Evolutionary conservation across 1,140 invertebrate genomes (phyloP).

Genomic region (Eumeta japonica): DNA sequence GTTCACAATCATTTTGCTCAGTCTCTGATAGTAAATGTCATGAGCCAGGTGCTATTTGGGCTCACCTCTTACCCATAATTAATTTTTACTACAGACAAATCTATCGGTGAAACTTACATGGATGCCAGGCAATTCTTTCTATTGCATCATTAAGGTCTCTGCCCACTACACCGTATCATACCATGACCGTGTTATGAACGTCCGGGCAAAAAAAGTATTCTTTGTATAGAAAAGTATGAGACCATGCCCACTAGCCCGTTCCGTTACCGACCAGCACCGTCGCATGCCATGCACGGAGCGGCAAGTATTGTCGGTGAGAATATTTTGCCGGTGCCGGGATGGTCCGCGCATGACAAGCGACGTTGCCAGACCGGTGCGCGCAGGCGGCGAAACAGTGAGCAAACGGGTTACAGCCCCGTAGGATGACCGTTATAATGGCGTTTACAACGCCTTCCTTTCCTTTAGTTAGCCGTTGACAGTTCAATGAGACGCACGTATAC

Average conservation of each 20-base stretch:
- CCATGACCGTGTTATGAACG: too few species aligned
- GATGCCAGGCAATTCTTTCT: too few species aligned
- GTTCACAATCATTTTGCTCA: too few species aligned
- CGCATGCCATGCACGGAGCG: constrained; percentile 8
- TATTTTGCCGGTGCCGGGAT: too few species aligned
- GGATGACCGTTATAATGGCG: constrained; percentile 5
- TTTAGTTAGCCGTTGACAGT: too few species aligned
- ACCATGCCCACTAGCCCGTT: constrained; percentile 9
- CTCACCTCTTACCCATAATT: too few species aligned
- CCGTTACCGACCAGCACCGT: constrained; percentile 6
- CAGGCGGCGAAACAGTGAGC: constrained; percentile 2
- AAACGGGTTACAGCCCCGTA: constrained; percentile 8
- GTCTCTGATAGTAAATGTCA: too few species aligned
- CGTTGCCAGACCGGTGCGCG: constrained; percentile 5
- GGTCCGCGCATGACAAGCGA: constrained; percentile 7
- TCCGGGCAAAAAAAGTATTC: constrained; percentile 6
- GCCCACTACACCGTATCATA: too few species aligned
- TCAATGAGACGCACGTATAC: background rate
- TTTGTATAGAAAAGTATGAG: constrained; percentile 9
- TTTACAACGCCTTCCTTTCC: background rate
- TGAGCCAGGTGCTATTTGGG: too few species aligned
- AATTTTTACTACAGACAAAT: too few species aligned
- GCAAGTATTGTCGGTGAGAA: constrained; percentile 3
- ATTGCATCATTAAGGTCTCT: too few species aligned
- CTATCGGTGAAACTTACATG: too few species aligned